Evolutionary conservation across 2,113 vertebrate species (phyloP), one percentile per base, ranked within the genome.

Genomic region (Tor tambroides): DNA sequence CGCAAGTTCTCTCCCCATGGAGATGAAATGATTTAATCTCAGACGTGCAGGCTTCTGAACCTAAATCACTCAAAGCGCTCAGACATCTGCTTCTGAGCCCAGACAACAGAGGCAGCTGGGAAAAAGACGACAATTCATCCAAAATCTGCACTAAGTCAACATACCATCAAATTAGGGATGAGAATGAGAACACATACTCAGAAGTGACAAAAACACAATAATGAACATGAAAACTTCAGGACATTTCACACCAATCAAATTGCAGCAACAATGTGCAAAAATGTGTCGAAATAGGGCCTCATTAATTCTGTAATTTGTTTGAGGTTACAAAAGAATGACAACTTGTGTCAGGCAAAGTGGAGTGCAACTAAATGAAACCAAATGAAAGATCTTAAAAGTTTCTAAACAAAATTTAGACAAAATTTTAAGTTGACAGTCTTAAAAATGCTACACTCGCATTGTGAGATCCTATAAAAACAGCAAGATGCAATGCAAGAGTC

Each of bases 61-160:
- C 71, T 89, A 89, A 88, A 90, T 90, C 88, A 90, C 77, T 89
- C 89, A 90, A 80, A 89, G 83, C 86, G 15, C 80, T 56, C 78
- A 87, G 83, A 89, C 87, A 90, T 87, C 86, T 87, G 86, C 83
- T 84, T 83, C 86, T 83, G 79, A 75, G 72, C 69, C 79, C 56
- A 88, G 84, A 84, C 69, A 85, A 88, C 59, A 86, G 65, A 88
- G 65, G 82, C 41, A 84, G 46, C 81, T 76, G 86, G 84, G 89
- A 88, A 89, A 85, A 32, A 83, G 76, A 32, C 76, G 76, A 87
- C 10, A 17, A 77, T 72, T 63, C 80, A 90, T 75, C 80, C 87
- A 81, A 74, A 67, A 56, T 49, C 56, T 15, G 51, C 38, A 61
- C 83, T n/a, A 54, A 79, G 28, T 87, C 9, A 77, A 71, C 41